These are phyloP conservation scores for Drosophila aldrichi DNA, from an alignment of 2,888 invertebrate genomes.

Conservation along the genomic window DNA sequence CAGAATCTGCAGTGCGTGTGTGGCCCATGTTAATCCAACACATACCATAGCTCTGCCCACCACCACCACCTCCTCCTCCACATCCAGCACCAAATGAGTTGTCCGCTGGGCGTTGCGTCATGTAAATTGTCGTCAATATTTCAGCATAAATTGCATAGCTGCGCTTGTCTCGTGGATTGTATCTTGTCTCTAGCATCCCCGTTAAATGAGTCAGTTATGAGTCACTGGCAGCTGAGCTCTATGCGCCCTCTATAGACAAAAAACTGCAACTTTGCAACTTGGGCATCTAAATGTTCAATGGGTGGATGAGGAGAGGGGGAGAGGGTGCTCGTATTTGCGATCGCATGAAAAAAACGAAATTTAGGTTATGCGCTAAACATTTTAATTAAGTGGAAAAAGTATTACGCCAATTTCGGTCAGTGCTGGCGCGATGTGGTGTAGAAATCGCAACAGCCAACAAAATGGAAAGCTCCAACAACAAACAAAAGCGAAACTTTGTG, in stretches of 20 bases:
- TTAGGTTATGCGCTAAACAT: conserved; percentile 79
- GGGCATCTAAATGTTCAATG: conserved; percentile 1
- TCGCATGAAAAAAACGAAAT: conserved; percentile 66
- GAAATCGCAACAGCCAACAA: conserved; percentile 74
- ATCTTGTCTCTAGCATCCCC: conserved; percentile 40
- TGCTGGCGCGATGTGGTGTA: conserved; percentile 52
- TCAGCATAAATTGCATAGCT: conserved; percentile 55
- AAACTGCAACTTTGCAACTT: conserved; percentile 11
- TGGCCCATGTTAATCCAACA: conserved; percentile 52
- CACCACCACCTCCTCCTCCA: not conserved
- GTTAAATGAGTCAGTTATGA: conserved; percentile 48
- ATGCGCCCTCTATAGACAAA: conserved; percentile 40
- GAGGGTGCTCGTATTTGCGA: not conserved
- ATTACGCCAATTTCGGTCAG: conserved; percentile 77
- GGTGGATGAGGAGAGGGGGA: not conserved
- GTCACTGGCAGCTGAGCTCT: conserved; percentile 17
- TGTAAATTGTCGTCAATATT: conserved; percentile 69
- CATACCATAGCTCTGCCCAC: conserved; percentile 2
- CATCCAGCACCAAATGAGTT: conserved; percentile 4
- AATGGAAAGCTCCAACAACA: conserved; percentile 75
- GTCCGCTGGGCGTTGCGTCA: conserved; percentile 38
- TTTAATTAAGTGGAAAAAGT: conserved; percentile 80
- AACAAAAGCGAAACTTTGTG: conserved; percentile 75
- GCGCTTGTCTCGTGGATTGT: conserved; percentile 15
- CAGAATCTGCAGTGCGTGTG: conserved; percentile 68